phyloP scores from a whole-genome alignment of 2,888 invertebrate species.

The Pseudoips prasinana region DNA sequence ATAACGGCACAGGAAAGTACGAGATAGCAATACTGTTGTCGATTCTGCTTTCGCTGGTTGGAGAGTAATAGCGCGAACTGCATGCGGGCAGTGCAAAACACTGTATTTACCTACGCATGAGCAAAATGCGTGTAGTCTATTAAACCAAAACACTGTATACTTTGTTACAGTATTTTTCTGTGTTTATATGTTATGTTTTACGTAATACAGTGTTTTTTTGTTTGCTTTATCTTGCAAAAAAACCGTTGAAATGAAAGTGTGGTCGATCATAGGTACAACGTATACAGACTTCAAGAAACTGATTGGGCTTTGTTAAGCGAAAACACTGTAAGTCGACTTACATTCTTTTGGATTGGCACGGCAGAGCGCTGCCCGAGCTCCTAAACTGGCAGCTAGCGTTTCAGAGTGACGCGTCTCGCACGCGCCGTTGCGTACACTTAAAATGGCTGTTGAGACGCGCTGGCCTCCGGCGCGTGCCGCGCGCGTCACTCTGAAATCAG shows the following conservation, averaged over 20 bases:
- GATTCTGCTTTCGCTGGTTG: slow-evolving; percentile 2
- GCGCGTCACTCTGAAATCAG: no score
- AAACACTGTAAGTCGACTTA: no score
- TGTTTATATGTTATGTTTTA: slow-evolving; percentile 6
- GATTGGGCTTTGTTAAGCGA: no score
- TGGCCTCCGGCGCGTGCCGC: no score
- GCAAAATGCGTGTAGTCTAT: slow-evolving; percentile 3
- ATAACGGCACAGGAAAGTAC: slow-evolving; percentile 3
- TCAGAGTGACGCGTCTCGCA: no score
- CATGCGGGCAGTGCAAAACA: slow-evolving; percentile 4
- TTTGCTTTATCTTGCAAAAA: slow-evolving; percentile 5
- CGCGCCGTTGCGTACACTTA: no score
- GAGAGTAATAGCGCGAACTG: slow-evolving; percentile 1
- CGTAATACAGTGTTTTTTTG: slow-evolving; percentile 9
- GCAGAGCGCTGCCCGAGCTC: no score
- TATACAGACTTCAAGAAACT: slow-evolving; percentile 4
- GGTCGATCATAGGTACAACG: not conserved
- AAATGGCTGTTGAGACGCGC: no score
- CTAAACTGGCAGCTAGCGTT: no score
- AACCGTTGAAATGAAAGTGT: slow-evolving; percentile 2
- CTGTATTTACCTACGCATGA: slow-evolving; percentile 5
- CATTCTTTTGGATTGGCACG: no score
- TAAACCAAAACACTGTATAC: slow-evolving; percentile 7
- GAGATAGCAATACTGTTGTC: slow-evolving; percentile 6
- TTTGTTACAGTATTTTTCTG: slow-evolving; percentile 5